Evolutionary conservation across 2,888 invertebrate genomes (phyloP), one percentile per base, ranked within the genome.

Genomic region (Stegophylla sp.): DNA sequence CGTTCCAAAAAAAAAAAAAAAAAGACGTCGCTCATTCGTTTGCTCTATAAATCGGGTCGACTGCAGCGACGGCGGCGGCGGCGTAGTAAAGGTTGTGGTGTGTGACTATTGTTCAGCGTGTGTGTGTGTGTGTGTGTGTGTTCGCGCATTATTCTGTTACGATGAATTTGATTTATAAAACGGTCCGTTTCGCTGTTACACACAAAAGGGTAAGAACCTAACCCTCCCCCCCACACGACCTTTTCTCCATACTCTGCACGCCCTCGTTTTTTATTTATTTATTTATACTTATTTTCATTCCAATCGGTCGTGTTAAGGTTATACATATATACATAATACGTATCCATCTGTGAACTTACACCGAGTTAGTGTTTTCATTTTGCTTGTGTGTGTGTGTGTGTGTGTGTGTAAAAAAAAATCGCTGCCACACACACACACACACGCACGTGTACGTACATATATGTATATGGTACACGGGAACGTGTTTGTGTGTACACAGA

Each of bases 101-200:
- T 53, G n/a, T 23, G 12, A 43, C 64, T 15, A 10, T 66, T 64
- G 64, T 64, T 5, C 64, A 41, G 15, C 26, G 26, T n/a, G n/a
- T n/a, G n/a, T n/a, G n/a, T n/a, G n/a, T n/a, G n/a, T n/a, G n/a
- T n/a, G n/a, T n/a, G n/a, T n/a, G n/a, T n/a, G 26, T 67, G 20
- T 34, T 28, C 23, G 48, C 4, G 9, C 26, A 26, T 59, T 72
- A 72, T 59, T 43, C 7, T 41, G 59, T 59, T 59, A 59, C 59
- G 45, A 48, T 0, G 48, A 28, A 74, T 74, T 74, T 26, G 73
- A 74, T 74, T 74, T 74, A 63, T 74, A 63, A 74, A 74, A 74
- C 73, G 73, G 73, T 73, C 20, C 17, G 72, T 15, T 5, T 3
- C 0, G 45, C 15, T 17, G 43, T 5, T 23, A 28, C 15, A 45